These are phyloP conservation scores for Balaenoptera acutorostrata DNA, from an alignment of 2,113 vertebrate genomes.

Conservation along the genomic window DNA sequence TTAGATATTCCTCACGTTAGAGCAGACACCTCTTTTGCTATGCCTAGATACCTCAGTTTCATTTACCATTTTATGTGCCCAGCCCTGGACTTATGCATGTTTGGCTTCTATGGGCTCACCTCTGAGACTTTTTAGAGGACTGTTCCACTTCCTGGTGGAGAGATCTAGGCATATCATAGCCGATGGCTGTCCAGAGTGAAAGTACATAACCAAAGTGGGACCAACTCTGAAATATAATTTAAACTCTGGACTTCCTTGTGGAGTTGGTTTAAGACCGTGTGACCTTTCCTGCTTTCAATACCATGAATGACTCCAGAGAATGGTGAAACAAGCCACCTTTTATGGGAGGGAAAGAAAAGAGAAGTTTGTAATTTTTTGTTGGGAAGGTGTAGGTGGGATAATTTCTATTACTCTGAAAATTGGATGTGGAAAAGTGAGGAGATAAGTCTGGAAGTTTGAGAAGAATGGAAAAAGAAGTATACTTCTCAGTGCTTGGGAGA, in stretches of 20 bases:
- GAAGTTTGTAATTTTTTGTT: background rate
- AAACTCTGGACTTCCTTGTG: background rate
- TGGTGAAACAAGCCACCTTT: background rate
- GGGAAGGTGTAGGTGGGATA: background rate
- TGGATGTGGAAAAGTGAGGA: background rate
- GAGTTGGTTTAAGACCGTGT: background rate
- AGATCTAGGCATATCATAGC: background rate
- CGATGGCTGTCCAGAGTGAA: background rate
- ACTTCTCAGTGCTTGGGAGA: background rate
- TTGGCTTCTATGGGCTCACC: background rate
- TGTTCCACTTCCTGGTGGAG: accelerated
- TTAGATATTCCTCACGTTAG: background rate
- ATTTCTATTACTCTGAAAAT: background rate
- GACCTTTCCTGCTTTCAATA: background rate
- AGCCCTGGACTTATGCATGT: background rate
- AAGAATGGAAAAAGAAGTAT: background rate
- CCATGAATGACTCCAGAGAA: background rate
- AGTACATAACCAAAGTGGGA: background rate
- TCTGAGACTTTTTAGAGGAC: background rate
- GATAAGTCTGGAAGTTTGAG: background rate
- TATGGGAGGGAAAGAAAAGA: background rate
- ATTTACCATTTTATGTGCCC: background rate
- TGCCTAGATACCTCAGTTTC: background rate
- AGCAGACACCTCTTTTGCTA: background rate
- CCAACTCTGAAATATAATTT: background rate